Conservation (phyloP, 2,113 vertebrate genomes). For the Gobius niger region DNA sequence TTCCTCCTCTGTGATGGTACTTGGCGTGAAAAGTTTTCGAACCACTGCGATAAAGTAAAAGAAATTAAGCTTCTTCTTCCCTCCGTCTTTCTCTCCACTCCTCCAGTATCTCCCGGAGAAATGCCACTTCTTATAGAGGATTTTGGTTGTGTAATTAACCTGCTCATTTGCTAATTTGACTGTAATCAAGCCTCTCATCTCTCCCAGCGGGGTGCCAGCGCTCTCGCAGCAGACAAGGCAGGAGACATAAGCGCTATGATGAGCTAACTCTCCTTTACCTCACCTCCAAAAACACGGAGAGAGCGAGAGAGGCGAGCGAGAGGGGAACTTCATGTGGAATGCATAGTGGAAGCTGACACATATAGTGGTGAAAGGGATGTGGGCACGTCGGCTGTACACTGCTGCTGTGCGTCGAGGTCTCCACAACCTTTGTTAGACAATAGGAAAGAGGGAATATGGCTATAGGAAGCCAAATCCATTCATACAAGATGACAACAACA, state of each 20-base stretch:
- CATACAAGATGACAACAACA: constrained; percentile 52
- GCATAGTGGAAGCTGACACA: constrained; percentile 26
- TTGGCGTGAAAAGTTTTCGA: neutral
- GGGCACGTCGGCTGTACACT: constrained; percentile 32
- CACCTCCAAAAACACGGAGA: constrained; percentile 40
- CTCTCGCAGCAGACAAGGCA: constrained; percentile 61
- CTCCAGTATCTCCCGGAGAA: constrained; percentile 59
- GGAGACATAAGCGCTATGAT: constrained; percentile 56
- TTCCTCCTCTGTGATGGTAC: neutral
- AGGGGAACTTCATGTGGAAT: constrained; percentile 33
- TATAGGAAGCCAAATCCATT: constrained; percentile 43
- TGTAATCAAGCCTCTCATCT: constrained; percentile 78
- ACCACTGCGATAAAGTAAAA: constrained; percentile 9
- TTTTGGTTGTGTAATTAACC: constrained; percentile 73
- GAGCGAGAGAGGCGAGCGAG: constrained; percentile 33
- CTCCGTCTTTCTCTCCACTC: constrained; percentile 34
- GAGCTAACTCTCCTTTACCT: constrained; percentile 58
- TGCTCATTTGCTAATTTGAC: constrained; percentile 77
- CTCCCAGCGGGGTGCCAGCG: constrained; percentile 65
- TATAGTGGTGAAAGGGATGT: constrained; percentile 25
- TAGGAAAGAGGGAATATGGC: constrained; percentile 17
- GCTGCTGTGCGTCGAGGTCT: constrained; percentile 40
- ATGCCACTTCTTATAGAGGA: constrained; percentile 69
- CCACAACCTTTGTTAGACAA: constrained; percentile 19
- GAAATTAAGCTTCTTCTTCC: constrained; percentile 24